A percentile compares a stretch with the other conserved stretches of the same genome.
phyloP scores from a whole-genome alignment of 2,113 vertebrate species.

The Willisornis vidua region DNA sequence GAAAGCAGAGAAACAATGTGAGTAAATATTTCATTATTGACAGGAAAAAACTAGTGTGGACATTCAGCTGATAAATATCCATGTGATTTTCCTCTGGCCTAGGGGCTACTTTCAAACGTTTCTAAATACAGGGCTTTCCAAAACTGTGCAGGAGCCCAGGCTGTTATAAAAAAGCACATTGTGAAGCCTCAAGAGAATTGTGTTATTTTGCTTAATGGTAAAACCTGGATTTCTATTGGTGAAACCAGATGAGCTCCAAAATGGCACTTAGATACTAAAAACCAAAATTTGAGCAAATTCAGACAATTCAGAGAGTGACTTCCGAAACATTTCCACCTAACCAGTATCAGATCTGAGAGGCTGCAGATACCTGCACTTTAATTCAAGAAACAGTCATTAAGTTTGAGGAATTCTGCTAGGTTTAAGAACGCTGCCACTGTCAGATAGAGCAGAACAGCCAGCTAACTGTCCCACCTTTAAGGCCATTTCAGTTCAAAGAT shows the following conservation, averaged over 20 bases:
- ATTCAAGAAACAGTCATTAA: neutral
- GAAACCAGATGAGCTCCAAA: neutral
- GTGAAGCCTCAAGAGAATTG: neutral
- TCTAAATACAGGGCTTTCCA: neutral
- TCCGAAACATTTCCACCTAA: neutral
- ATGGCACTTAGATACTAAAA: neutral
- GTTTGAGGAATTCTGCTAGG: neutral
- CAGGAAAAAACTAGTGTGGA: neutral
- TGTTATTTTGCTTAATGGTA: neutral
- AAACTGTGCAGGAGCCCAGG: neutral
- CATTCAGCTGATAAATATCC: neutral
- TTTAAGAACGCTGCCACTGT: neutral
- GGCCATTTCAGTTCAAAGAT: neutral
- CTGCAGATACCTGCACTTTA: neutral
- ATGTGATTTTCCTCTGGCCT: neutral
- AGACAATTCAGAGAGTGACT: neutral
- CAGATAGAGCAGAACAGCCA: neutral
- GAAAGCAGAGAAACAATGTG: neutral
- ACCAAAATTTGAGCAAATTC: neutral
- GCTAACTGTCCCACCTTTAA: neutral
- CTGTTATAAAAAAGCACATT: neutral
- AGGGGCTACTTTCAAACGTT: neutral
- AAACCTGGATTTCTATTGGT: neutral
- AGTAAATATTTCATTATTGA: neutral
- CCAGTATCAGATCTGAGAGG: neutral